Evolutionary conservation across 2,113 vertebrate genomes (phyloP), one percentile per base, ranked within the genome.

Genomic region (Perca schrenkii): DNA sequence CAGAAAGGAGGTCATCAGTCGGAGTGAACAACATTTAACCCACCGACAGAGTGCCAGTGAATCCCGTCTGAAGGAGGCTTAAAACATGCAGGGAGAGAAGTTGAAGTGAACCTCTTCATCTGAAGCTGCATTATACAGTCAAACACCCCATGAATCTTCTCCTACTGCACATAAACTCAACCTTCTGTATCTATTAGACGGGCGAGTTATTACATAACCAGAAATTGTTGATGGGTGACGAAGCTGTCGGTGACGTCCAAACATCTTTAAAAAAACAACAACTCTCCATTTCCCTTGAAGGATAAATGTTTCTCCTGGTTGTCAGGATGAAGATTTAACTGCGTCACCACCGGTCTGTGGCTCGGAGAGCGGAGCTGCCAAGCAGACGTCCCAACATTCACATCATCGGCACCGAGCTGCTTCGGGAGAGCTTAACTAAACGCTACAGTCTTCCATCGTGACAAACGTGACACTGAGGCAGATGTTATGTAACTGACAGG

Each of bases 1-100:
- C 50, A 77, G 58, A 69, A 79, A 89, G 80, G 77, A 91, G 85
- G 86, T 89, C 72, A 78, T 89, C 87, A 87, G 80, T 94, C 88
- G 86, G 60, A 86, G 77, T 16, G 36, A 86, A 75, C 61, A 87
- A 47, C 77, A 64, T 52, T 58, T 58, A 71, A 43, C 47, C 40
- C 52, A 70, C 6, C 34, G 19, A 71, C 49, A 8, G 47, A 54
- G 78, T 54, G 79, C 74, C 86, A 66, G 65, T 83, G 70, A 89
- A 72, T 76, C 79, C 85, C 62, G 79, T 81, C 83, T 88, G 64
- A 54, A 57, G 53, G 68, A 63, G 67, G 77, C 74, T 72, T 80
- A 22, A 50, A 86, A 83, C 88, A 74, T 77, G 54, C 61, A 21
- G 72, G 17, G 60, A 79, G 76, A 10, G 49, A 31, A 50, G 50